These are phyloP conservation scores for Polia nebulosa DNA, from an alignment of 2,888 invertebrate species.

Conservation along the genomic window DNA sequence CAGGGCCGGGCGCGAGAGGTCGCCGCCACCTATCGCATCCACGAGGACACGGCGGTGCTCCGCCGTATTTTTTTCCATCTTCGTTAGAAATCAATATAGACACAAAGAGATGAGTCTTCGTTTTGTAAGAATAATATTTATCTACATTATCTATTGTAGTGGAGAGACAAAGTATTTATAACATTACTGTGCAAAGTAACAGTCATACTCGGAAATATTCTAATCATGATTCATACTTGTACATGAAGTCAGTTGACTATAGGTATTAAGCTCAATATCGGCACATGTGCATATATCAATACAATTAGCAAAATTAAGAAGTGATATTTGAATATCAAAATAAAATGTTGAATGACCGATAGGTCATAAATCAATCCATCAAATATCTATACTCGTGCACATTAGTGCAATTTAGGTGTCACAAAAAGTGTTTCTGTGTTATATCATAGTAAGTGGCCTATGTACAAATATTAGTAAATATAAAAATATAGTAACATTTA, in stretches of 20 bases:
- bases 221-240: constrained; percentile 22
- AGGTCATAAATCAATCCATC: no score
- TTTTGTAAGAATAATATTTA: constrained; percentile 3
- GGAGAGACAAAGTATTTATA: constrained; percentile 19
- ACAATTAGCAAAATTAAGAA: neutral
- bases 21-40: no score
- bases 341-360: neutral
- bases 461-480: no score
- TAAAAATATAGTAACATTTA: no score
- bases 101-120: neutral
- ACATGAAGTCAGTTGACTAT: no score
- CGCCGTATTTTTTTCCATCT: neutral
- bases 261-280: neutral
- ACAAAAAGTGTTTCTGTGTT: no score
- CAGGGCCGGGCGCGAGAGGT: no score
- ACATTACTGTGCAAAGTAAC: neutral
- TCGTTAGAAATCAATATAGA: neutral
- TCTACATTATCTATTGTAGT: constrained; percentile 20
- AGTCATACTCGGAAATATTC: constrained; percentile 22
- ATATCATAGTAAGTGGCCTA: no score
- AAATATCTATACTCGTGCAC: no score
- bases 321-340: neutral
- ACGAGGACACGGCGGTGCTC: no score
- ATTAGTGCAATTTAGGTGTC: no score
- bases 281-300: constrained; percentile 8